Evolutionary conservation across 2,888 invertebrate genomes (phyloP), one percentile per base, ranked within the genome.

Genomic region (Pollenia labialis): DNA sequence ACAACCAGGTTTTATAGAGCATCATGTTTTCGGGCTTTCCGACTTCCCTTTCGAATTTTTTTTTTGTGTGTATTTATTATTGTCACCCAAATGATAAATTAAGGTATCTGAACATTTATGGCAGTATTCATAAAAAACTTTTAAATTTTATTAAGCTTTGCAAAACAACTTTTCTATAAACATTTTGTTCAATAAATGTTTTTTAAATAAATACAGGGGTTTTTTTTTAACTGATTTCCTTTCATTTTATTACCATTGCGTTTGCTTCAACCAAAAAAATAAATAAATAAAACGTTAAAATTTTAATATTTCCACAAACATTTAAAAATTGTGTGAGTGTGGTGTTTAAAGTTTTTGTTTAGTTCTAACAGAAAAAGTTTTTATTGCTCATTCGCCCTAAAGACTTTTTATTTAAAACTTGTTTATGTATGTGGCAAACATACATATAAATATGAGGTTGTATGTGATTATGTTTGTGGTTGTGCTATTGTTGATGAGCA

Each of bases 31-130:
- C 32, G 6, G 32, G 32, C 32, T 32, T 32, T 32, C 32, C 32
- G 32, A 6, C 32, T 32, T 6, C 6, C 4, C 32, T 32, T 32
- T 32, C 4, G 6, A 32, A 32, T 6, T 32, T 32, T 4, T 16
- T n/a, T 16, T 52, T 52, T 32, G 1, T 16, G 52, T 52, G 10
- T 16, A 52, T 16, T 52, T 52, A 52, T n/a, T 16, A 16, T 12
- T 48, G 42, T 9, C 54, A 44, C 42, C 64, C 50, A 52, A 76
- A 52, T 76, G 52, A n/a, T 44, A 44, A 52, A n/a, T 75, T 64
- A n/a, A 44, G 75, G 75, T 44, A 44, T 75, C 14, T 64, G 64
- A 76, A 76, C 18, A 54, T 76, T 64, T 44, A 62, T 6, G 32
- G 6, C 32, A 32, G 32, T 6, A 32, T 32, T 32, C 32, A 32